Base-by-base conservation (phyloP, 2,888 invertebrate species). In the Stenolophus ochropezus region DNA sequence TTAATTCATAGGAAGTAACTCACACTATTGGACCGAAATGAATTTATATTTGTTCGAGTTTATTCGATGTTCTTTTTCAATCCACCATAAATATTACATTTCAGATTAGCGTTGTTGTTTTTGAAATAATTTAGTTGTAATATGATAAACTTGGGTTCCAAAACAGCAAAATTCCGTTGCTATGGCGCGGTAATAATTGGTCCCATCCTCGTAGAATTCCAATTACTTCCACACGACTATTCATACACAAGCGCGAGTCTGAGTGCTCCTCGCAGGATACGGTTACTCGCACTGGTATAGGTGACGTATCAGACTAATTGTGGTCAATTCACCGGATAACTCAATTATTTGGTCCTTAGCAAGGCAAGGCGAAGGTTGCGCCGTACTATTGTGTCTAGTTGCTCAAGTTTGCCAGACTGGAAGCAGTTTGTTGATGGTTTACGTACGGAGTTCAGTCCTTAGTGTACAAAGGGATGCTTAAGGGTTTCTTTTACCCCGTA, bases 271-370 rank as follows among this genome's bases (percentile, higher is more conserved):
- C 25, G 16, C 42, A 5, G 16, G 47, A 47, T 42, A 42, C 20
- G 56, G 56, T 56, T 16, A 16, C 42, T 14, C 16, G 27, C n/a
- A 21, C 51, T 16, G 8, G 25, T 73, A 69, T 21, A 51, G 56
- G 81, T 81, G 61, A 74, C 61, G 75, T 81, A 81, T 81, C 74
- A 61, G 56, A 58, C 81, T 81, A 81, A 81, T 81, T 81, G 81
- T 81, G 81, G 81, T 81, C 81, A 81, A 81, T 81, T 81, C 81
- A 81, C 61, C 61, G 81, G 81, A 81, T 81, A 81, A 81, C 81
- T 81, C 49, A 81, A 81, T 81, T 81, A 81, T 81, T 81, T 81
- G 75, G 58, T 61, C 27, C 74, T 33, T 75, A 61, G 65, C 33
- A 14, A 42, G 33, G 65, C 65, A 69, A 69, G 65, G 33, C 65